Conservation (phyloP, 2,797 vertebrate genomes). For the Limnodromus scolopaceus region DNA sequence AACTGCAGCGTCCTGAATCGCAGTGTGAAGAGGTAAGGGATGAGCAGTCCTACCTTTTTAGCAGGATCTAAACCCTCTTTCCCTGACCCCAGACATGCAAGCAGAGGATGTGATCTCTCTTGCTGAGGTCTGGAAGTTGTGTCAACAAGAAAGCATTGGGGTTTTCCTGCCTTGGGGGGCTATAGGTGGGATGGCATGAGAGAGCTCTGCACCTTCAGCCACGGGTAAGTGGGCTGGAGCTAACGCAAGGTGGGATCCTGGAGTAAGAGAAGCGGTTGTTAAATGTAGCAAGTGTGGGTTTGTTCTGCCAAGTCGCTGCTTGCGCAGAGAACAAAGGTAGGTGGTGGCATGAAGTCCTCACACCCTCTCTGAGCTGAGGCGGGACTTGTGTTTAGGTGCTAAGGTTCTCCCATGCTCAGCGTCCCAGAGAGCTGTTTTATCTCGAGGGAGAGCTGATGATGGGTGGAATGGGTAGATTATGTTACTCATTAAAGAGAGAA, state of each 20-base stretch:
- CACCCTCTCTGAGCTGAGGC: background rate
- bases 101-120: background rate
- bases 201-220: background rate
- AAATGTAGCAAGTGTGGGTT: constrained; percentile 18
- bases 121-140: background rate
- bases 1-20: accelerated
- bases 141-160: background rate
- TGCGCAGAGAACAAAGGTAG: constrained; percentile 42
- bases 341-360: constrained; percentile 25
- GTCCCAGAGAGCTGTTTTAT: background rate
- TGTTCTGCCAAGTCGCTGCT: background rate
- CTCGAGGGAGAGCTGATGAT: background rate
- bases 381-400: background rate
- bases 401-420: background rate
- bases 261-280: background rate
- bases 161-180: background rate
- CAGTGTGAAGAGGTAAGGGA: background rate
- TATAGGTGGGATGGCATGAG: background rate
- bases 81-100: background rate
- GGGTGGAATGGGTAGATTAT: background rate
- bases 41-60: background rate
- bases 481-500: background rate
- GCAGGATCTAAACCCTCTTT: background rate
- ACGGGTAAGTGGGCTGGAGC: background rate
- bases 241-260: background rate